Percentiles rank a stretch among this genome's conserved stretches.
Conservation (phyloP, 2,113 vertebrate genomes). For the Eonycteris spelaea region DNA sequence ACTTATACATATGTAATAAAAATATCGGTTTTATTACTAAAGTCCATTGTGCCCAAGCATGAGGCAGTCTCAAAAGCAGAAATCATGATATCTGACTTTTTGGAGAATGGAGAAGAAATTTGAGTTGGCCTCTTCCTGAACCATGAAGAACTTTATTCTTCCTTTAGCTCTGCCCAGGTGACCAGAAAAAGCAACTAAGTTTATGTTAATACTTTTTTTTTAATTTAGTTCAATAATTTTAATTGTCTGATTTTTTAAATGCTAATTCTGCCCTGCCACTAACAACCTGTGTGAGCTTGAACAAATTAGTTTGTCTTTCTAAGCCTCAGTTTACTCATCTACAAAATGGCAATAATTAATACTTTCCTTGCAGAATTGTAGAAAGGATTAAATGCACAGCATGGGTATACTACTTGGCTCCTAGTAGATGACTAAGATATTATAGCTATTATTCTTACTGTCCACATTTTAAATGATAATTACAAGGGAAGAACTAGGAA, state of each 20-base stretch:
- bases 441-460: not conserved
- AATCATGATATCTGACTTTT: not conserved
- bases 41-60: not conserved
- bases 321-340: not conserved
- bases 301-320: not conserved
- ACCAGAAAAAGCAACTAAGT: not conserved
- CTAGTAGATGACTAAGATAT: not conserved
- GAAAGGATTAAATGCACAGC: not conserved
- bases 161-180: not conserved
- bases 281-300: not conserved
- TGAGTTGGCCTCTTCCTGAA: not conserved
- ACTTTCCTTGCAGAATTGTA: not conserved
- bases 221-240: not conserved
- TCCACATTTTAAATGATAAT: not conserved
- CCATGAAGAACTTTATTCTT: not conserved
- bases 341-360: not conserved
- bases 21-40: not conserved
- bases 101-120: not conserved
- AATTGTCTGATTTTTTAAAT: not conserved
- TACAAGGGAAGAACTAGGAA: not conserved
- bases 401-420: not conserved
- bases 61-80: not conserved
- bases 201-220: not conserved
- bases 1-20: not conserved
- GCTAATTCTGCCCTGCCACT: not conserved